Base-by-base conservation (phyloP, 2,888 invertebrate genomes). In the Melinaea marsaeus region DNA sequence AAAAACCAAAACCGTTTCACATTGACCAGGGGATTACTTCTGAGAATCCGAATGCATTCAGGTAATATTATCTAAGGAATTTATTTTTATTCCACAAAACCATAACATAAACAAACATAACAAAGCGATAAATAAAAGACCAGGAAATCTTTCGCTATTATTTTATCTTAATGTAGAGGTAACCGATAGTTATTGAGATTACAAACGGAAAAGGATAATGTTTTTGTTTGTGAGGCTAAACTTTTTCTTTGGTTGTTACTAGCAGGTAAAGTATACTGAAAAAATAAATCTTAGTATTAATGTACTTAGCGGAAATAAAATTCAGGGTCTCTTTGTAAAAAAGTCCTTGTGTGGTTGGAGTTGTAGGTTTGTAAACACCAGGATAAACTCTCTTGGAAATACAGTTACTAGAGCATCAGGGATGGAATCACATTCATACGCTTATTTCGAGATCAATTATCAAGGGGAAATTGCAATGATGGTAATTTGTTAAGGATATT, bases 341-440 rank as follows among this genome's bases (percentile, higher is more conserved):
- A 94, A 94, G 95, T 58, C 94, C 95, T 4, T 95, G 95, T 77
- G 95, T 96, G 6, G 95, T 96, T 7, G 98, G 98, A 0, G 97
- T 98, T 2, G 98, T 98, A 0, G 98, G 98, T 0, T 90, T 96
- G 42, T 98, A 97, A 87, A 98, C 98, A 98, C 98, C 98, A 0
- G 92, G 98, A 61, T 98, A 97, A 80, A 98, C 98, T 79, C 92
- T 98, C 98, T 98, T 77, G 97, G 97, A 0, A 97, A 97, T 79
- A 97, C 97, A 0, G 97, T 97, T 3, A 97, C 97, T 80, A 97
- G 97, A 0, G 97, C 97, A 0, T 96, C 96, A 0, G 91, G 97
- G 69, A 96, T 97, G 97, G 97, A 97, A 84, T 96, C 96, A 6
- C 97, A 96, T 73, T 92, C 94, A 9, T 97, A 97, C 76, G 95